phyloP scores from a whole-genome alignment of 1,140 invertebrate genomes.

The Tenebrio molitor region DNA sequence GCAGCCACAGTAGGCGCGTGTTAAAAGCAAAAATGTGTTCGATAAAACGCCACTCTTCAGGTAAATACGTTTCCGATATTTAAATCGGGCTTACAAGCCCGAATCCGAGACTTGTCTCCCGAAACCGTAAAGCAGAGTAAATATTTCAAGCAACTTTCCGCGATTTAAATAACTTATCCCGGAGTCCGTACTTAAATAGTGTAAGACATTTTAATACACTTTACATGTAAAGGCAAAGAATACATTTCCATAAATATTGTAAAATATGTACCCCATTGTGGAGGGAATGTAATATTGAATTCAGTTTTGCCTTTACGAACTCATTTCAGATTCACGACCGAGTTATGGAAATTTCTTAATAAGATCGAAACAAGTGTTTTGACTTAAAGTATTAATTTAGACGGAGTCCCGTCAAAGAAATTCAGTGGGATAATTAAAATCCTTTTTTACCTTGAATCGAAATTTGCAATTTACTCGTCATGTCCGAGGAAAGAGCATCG shows the following conservation, averaged over 20 bases:
- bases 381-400: conserved; percentile 25
- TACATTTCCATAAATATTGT: conserved; percentile 39
- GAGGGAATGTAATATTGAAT: conserved; percentile 30
- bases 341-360: conserved; percentile 38
- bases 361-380: conserved; percentile 39
- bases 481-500: too few relatives aligned
- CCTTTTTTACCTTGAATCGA: not conserved
- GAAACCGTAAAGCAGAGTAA: conserved; percentile 10
- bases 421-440: conserved; percentile 11
- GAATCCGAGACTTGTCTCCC: not conserved
- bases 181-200: conserved; percentile 14
- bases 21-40: conserved; percentile 35
- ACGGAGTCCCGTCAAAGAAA: conserved; percentile 9
- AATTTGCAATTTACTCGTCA: conserved; percentile 3
- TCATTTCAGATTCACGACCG: conserved; percentile 36
- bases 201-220: conserved; percentile 39
- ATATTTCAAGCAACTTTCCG: conserved; percentile 10
- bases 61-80: conserved; percentile 17
- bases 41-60: conserved; percentile 4
- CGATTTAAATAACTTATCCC: conserved; percentile 14
- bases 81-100: not conserved
- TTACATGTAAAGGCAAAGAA: conserved; percentile 28
- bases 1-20: not conserved
- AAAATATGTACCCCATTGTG: conserved; percentile 39
- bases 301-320: conserved; percentile 35